phyloP scores from a whole-genome alignment of 2,113 vertebrate species.

The Apodemus speciosus region DNA sequence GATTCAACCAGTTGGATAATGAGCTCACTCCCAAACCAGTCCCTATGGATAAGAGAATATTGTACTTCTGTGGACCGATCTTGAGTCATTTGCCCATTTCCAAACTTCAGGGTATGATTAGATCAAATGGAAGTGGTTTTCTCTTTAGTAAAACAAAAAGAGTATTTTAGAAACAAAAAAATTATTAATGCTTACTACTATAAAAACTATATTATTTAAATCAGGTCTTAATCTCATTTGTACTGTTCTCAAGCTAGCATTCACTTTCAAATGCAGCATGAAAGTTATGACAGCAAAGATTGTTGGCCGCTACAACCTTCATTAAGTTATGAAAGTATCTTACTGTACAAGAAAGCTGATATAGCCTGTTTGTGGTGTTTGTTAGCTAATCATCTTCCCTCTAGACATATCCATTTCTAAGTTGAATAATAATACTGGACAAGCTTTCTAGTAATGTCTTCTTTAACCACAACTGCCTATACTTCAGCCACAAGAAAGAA shows the following conservation, averaged over 20 bases:
- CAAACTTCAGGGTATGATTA: background rate
- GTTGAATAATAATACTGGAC: background rate
- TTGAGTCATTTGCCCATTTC: conserved; percentile 1
- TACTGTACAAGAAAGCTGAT: conserved; percentile 11
- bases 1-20: background rate
- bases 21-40: background rate
- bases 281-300: background rate
- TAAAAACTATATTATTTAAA: background rate
- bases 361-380: background rate
- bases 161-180: background rate
- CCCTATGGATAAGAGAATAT: background rate
- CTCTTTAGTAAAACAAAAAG: background rate
- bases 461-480: background rate
- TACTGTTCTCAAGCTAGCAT: background rate
- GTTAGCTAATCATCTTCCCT: background rate
- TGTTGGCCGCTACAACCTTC: background rate
- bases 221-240: background rate
- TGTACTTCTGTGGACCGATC: background rate
- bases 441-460: background rate
- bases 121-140: background rate
- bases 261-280: background rate
- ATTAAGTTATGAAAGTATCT: background rate
- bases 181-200: background rate
- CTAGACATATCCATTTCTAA: background rate
- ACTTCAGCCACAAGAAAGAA: background rate